Base-by-base conservation (phyloP, 2,888 invertebrate genomes). In the Lysandra coridon region DNA sequence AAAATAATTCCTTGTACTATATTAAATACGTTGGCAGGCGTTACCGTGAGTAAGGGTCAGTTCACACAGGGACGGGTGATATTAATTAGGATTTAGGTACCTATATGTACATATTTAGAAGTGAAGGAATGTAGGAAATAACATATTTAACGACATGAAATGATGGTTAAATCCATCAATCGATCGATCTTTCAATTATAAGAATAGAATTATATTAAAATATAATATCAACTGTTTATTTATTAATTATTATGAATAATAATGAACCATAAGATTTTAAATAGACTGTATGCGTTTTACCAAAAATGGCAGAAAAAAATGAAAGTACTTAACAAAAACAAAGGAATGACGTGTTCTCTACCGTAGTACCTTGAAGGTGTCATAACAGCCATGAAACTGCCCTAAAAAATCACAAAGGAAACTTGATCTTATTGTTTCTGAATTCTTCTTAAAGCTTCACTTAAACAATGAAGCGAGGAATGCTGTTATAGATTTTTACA, bases 391-490 rank as follows among this genome's bases (percentile, higher is more conserved):
- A 69, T 69, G 33, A 33, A 30, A 33, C 69, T 69, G 69, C 33
- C 69, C 69, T 37, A 69, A 69, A 69, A 69, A 33, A 37, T 69
- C 69, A 69, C 74, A 74, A 44, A 74, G 10, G 44, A 44, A 44
- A 74, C 40, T 14, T 74, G 73, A 44, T 44, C 44, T 40, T 44
- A 74, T 74, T 74, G 74, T 74, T 74, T 74, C 74, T 74, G 69
- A 33, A 69, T 69, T 69, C 69, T 33, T 74, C 74, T 74, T 74
- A 44, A 74, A 74, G 23, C 74, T 74, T 44, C 14, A 74, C 74
- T 44, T 44, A 44, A 74, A 74, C 74, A 74, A 74, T 74, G 44
- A 44, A 74, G 44, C 40, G 33, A 69, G 37, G 69, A 69, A 69
- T 69, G 37, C 69, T 69, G 69, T 37, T 69, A 69, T 17, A 69